A percentile compares a stretch with the other conserved stretches of the same genome.
These are phyloP conservation scores for Alligator sinensis DNA, from an alignment of 2,113 vertebrate species.

Conservation along the genomic window DNA sequence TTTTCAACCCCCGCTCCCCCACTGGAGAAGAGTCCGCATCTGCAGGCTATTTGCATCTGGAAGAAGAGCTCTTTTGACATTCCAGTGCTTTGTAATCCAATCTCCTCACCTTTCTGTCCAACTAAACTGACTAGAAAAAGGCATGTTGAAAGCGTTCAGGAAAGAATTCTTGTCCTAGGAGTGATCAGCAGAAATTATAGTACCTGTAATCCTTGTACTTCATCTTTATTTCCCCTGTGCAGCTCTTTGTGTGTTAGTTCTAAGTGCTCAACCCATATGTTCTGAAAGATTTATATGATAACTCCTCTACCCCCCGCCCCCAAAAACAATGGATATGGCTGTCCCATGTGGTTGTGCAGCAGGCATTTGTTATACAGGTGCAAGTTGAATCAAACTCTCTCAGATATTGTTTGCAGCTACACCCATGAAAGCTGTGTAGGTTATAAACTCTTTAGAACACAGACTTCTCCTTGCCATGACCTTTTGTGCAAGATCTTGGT, in stretches of 20 bases:
- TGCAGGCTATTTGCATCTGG: constrained; percentile 79
- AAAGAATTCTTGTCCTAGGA: constrained; percentile 27
- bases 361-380: background rate
- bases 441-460: constrained; percentile 22
- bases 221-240: background rate
- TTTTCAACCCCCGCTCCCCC: constrained; percentile 9
- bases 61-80: constrained; percentile 70
- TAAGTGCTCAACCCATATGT: background rate
- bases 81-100: constrained; percentile 79
- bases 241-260: background rate
- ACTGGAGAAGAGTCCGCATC: constrained; percentile 76
- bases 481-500: background rate
- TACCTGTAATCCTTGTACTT: background rate
- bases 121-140: constrained; percentile 42
- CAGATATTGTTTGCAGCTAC: background rate
- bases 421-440: background rate
- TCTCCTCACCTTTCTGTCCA: constrained; percentile 56
- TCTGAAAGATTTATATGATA: background rate
- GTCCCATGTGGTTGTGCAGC: too few species aligned
- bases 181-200: constrained; percentile 41
- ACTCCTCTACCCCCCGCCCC: background rate
- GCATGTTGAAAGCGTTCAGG: background rate
- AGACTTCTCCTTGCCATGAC: background rate
- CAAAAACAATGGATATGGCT: background rate
- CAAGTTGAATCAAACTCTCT: background rate